Percentiles rank a stretch among this genome's conserved stretches.
These are phyloP conservation scores for Alexandromys fortis DNA, from an alignment of 2,113 vertebrate genomes.

Conservation along the genomic window DNA sequence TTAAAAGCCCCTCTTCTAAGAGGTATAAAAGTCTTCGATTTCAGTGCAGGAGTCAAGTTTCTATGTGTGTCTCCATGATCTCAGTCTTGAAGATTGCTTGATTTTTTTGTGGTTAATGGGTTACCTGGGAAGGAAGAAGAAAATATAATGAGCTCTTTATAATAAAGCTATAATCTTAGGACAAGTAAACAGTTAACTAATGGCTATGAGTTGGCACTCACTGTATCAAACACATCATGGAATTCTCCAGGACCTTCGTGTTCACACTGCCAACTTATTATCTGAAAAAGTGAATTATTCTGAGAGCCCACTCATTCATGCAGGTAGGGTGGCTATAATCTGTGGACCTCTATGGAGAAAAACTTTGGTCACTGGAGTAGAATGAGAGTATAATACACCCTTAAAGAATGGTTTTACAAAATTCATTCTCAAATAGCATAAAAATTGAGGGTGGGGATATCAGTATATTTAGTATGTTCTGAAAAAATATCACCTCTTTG, in stretches of 20 bases:
- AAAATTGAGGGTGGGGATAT: slow-evolving; percentile 12
- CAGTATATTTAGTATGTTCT: slow-evolving; percentile 19
- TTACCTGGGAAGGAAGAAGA: slow-evolving; percentile 88
- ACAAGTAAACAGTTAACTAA: slow-evolving; percentile 13
- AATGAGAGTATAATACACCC: background rate
- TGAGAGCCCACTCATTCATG: background rate
- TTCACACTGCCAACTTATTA: background rate
- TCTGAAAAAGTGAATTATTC: background rate
- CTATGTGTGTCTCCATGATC: slow-evolving; percentile 67
- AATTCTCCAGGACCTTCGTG: slow-evolving; percentile 17
- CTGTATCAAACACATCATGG: slow-evolving; percentile 14
- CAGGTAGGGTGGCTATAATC: background rate
- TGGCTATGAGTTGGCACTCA: background rate
- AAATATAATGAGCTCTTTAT: slow-evolving; percentile 78
- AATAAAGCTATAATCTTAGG: slow-evolving; percentile 33
- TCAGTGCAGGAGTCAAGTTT: slow-evolving; percentile 79
- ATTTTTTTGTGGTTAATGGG: slow-evolving; percentile 84
- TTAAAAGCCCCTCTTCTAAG: slow-evolving; percentile 71
- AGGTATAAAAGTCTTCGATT: slow-evolving; percentile 83
- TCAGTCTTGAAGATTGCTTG: slow-evolving; percentile 79
- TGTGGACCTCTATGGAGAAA: background rate
- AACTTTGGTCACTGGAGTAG: background rate
- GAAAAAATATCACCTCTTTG: slow-evolving; percentile 57
- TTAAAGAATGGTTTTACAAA: background rate
- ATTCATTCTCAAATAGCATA: slow-evolving; percentile 39